Percentiles rank a stretch among this genome's conserved stretches.
Evolutionary conservation across 2,113 vertebrate genomes (phyloP).

Genomic region (Centrocercus urophasianus): DNA sequence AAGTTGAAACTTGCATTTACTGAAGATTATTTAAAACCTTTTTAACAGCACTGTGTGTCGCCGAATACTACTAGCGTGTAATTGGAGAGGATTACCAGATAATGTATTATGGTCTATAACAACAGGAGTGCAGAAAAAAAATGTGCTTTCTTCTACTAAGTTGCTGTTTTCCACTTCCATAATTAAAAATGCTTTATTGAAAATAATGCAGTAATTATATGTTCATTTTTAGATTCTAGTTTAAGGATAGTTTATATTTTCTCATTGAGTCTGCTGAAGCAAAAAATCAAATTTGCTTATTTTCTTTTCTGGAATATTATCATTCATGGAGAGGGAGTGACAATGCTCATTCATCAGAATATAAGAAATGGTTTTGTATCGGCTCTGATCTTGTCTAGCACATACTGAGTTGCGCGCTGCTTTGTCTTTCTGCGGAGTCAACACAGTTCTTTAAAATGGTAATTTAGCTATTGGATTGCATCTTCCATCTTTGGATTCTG

Average conservation of each 20-base stretch:
- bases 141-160: background rate
- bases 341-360: background rate
- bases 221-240: constrained; percentile 26
- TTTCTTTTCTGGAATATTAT: background rate
- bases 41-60: constrained; percentile 30
- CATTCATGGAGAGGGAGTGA: background rate
- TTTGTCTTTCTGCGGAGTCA: background rate
- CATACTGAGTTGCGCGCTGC: background rate
- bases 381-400: background rate
- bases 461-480: constrained; percentile 2
- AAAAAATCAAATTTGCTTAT: background rate
- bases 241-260: constrained; percentile 12
- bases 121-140: background rate
- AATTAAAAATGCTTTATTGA: constrained; percentile 52
- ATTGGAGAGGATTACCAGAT: constrained; percentile 36
- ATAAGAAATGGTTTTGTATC: background rate
- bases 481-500: background rate
- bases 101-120: background rate
- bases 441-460: background rate
- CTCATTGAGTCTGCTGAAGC: background rate
- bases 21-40: constrained; percentile 73
- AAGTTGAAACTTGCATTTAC: constrained; percentile 69
- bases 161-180: constrained; percentile 21
- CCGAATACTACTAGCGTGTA: constrained; percentile 18
- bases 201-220: constrained; percentile 20